Percentiles rank a stretch among this genome's conserved stretches.
Evolutionary conservation across 30 jellyfish, hydroid and myxozoan genomes (phyloP).

Genomic region (Cassiopea xamachana): DNA sequence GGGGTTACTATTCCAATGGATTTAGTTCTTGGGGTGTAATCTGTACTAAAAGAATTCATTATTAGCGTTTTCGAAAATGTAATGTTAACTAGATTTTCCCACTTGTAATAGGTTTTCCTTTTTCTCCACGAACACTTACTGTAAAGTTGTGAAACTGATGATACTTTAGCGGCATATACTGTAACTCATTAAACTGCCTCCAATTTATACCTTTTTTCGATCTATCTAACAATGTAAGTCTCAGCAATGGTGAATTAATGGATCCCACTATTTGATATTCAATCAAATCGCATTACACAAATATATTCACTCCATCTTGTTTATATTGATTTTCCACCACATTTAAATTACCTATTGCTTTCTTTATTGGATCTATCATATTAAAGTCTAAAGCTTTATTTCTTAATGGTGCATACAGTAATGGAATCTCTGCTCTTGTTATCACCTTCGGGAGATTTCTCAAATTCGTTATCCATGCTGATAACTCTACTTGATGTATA

Average conservation of each 20-base stretch:
- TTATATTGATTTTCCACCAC: not conserved
- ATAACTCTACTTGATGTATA: not conserved
- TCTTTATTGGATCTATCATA: not conserved
- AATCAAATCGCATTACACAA: not conserved
- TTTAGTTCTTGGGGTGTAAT: not conserved
- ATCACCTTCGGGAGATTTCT: not conserved
- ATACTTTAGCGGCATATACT: not conserved
- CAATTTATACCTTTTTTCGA: not conserved
- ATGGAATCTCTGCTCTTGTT: not conserved
- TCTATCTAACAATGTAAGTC: not conserved
- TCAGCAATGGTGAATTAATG: not conserved
- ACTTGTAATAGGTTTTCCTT: not conserved
- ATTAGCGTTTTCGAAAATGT: not conserved
- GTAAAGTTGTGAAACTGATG: not conserved
- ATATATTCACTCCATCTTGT: not conserved
- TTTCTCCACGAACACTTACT: not conserved
- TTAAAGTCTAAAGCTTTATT: not conserved
- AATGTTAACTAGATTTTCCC: not conserved
- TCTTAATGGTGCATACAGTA: not conserved
- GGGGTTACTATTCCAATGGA: not conserved
- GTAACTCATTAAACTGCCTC: not conserved
- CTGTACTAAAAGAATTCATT: not conserved
- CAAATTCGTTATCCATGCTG: not conserved
- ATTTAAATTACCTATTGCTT: not conserved
- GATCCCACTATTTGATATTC: not conserved